Conservation (phyloP, 2,888 invertebrate species). For the Drosophila imparisetae region DNA sequence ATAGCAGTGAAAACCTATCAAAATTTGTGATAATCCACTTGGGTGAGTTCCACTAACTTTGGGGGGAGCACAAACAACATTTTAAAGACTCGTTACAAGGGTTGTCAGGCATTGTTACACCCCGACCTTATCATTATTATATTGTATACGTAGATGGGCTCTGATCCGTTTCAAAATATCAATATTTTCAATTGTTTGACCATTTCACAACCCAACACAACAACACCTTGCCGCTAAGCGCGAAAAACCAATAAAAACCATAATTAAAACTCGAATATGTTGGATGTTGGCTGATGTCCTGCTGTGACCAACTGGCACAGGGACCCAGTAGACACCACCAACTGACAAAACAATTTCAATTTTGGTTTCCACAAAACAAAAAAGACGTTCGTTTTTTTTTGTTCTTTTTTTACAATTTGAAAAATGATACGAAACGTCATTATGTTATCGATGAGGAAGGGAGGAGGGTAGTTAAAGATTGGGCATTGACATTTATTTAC, state of each 20-base stretch:
- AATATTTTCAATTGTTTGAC: constrained; percentile 74
- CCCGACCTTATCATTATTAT: constrained; percentile 26
- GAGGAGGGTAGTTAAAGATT: constrained; percentile 1
- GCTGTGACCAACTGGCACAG: constrained; percentile 65
- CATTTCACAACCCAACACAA: constrained; percentile 45
- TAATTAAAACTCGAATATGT: constrained; percentile 82
- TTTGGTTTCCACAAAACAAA: constrained; percentile 58
- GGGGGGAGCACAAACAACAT: constrained; percentile 18
- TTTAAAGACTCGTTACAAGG: constrained; percentile 61
- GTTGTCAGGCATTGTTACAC: constrained; percentile 40
- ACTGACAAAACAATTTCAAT: constrained; percentile 82
- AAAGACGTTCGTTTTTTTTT: constrained; percentile 41
- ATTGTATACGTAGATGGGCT: constrained; percentile 27
- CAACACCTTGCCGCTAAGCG: constrained; percentile 64
- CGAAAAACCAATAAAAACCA: constrained; percentile 77
- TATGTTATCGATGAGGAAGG: constrained; percentile 67
- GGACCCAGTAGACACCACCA: constrained; percentile 67
- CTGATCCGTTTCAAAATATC: constrained; percentile 59
- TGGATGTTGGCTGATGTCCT: constrained; percentile 68
- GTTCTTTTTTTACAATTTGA: constrained; percentile 66
- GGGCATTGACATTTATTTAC: constrained; percentile 80
- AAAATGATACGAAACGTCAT: constrained; percentile 83
- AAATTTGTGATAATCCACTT: constrained; percentile 63
- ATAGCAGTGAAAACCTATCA: constrained; percentile 39
- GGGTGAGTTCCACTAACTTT: constrained; percentile 26